Evolutionary conservation across 1,140 invertebrate species (phyloP), one percentile per base, ranked within the genome.

Genomic region (Acromyrmex echinatior): DNA sequence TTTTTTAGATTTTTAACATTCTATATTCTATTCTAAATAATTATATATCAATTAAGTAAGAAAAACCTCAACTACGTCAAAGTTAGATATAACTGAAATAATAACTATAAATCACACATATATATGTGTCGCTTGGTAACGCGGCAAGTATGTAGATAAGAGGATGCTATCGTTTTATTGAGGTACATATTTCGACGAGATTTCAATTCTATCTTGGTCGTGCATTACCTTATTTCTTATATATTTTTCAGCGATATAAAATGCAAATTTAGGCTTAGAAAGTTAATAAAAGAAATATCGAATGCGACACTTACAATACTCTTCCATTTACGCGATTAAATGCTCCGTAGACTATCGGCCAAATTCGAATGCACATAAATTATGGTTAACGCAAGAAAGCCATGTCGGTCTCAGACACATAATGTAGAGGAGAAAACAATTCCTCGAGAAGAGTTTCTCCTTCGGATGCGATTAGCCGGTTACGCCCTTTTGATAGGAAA

Each of bases 341-440:
- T 70, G 49, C 31, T 28, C 51, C 9, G 63, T 35, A 10, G 70
- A 80, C 2, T 12, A 53, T 53, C 63, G 16, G 10, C 3, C 31
- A 18, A 53, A 49, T 56, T 51, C 0, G 3, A 71, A 60, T 60
- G 77, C 74, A 49, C 60, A 14, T 60, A 89, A 81, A 90, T 89
- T 77, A 60, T 2, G 28, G 77, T 14, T 63, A 66, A 16, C 62
- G 25, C 62, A 80, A 80, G 56, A 80, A 70, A 70, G 28, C n/a
- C 63, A 10, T 39, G 45, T 25, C 12, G 51, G 18, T 35, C 18
- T 80, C 49, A 53, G 77, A 4, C n/a, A 56, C 66, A 35, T 51
- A 25, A 31, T 58, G 31, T 70, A 18, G 66, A n/a, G 49, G 60
- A 65, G 31, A 31, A 51, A 58, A 80, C 28, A 45, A 31, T 14